phyloP scores from a whole-genome alignment of 2,113 vertebrate genomes.

The Passer domesticus region DNA sequence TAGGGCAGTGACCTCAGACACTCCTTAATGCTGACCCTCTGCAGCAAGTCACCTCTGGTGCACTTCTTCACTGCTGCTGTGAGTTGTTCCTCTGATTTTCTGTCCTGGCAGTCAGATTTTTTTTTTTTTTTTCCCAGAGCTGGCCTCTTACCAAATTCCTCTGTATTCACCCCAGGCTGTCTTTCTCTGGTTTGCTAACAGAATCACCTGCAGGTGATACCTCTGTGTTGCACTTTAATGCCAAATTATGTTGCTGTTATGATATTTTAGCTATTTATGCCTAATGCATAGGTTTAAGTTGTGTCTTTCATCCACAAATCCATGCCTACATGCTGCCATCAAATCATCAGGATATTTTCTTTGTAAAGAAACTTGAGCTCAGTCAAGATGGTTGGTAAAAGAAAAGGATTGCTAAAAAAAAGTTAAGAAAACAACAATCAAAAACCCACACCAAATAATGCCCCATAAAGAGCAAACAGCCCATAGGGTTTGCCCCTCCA shows the following conservation, averaged over 20 bases:
- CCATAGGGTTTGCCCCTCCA: fast-evolving
- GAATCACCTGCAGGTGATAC: neutral
- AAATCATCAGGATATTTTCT: neutral
- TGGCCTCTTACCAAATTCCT: neutral
- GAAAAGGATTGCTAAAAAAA: neutral
- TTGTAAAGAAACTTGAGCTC: neutral
- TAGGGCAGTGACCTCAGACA: neutral
- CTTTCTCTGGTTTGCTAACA: neutral
- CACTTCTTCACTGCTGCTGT: neutral
- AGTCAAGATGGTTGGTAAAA: neutral
- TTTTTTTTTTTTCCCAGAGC: neutral
- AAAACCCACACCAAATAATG: fast-evolving
- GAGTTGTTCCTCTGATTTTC: neutral
- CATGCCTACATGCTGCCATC: neutral
- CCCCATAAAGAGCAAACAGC: neutral
- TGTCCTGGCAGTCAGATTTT: neutral
- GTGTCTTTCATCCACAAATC: neutral
- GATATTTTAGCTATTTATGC: neutral
- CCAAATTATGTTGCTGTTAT: neutral
- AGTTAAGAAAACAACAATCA: neutral
- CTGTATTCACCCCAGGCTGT: neutral
- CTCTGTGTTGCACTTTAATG: neutral
- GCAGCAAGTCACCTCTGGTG: neutral
- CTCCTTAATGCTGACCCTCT: neutral
- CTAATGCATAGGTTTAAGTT: neutral